Base-by-base conservation (phyloP, 2,888 invertebrate genomes). In the Diaprepes abbreviatus region DNA sequence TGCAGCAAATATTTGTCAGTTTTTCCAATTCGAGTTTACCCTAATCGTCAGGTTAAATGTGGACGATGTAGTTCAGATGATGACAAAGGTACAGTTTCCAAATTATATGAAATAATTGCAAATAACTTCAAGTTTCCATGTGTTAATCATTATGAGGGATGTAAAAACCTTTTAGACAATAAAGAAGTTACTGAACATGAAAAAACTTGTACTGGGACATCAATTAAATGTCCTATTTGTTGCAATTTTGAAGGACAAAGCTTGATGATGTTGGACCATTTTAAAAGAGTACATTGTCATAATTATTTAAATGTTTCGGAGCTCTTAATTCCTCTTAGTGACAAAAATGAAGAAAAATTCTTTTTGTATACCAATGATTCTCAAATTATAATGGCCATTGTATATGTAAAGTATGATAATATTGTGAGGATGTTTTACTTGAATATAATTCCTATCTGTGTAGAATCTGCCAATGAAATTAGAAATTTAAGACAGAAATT, bases 1-100 rank as follows among this genome's bases (percentile, higher is more conserved):
- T 59, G 59, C 40, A 33, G 28, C n/a, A 16, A 45, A 17, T 59
- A 59, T 45, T 5, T 59, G 3, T 43, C 59, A 2, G 59, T 59
- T 21, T 45, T 45, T 17, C 59, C 59, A 24, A 43, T 59, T 10
- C 45, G 45, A 40, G 59, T 59, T 1, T 59, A 59, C n/a, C 59
- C 45, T 2, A 45, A 59, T 33, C 45, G 31, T 6, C 21, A 14
- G 12, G 31, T 59, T 3, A 59, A 59, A 59, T 59, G 59, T 59
- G 59, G 59, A 31, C 17, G 59, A 21, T 59, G 59, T 28, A 43
- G 10, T 31, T n/a, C 28, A 10, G 16, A 45, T 21, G 45, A 45
- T 16, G 59, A 59, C 12, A 10, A 9, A 2, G 59, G 59, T 14
- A 33, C 45, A 28, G 33, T 45, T 1, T 59, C 59, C 12, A 45